These are phyloP conservation scores for Naja naja DNA, from an alignment of 2,113 vertebrate genomes.

Conservation along the genomic window DNA sequence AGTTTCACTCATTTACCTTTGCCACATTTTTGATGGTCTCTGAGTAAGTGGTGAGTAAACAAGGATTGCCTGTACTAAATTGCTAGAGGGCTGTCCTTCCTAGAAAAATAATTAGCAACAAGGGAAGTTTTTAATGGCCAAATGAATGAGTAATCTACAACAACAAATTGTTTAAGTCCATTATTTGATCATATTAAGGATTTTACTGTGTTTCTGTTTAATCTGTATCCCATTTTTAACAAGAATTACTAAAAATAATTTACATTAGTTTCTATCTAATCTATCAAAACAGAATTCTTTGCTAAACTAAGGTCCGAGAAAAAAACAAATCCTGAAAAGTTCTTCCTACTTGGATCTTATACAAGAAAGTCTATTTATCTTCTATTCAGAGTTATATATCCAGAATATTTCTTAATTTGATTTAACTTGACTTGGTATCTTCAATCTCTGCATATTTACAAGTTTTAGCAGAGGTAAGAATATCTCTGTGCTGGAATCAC, in stretches of 20 bases:
- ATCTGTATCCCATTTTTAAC: no score
- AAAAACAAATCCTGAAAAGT: neutral
- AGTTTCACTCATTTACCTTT: neutral
- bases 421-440: no score
- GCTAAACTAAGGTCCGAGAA: neutral
- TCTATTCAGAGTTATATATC: neutral
- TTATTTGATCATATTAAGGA: neutral
- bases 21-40: neutral
- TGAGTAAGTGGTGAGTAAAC: neutral
- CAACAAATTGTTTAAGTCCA: neutral
- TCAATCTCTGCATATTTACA: no score
- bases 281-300: neutral
- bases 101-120: neutral
- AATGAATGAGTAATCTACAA: neutral
- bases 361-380: neutral
- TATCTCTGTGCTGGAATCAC: neutral
- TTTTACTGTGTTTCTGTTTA: neutral
- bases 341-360: neutral
- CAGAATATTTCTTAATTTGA: neutral
- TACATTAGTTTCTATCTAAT: no score
- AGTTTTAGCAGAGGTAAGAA: neutral
- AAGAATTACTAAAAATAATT: neutral
- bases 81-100: neutral
- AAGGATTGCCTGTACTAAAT: neutral
- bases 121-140: neutral